Base-by-base conservation (phyloP, 2,797 vertebrate genomes). In the Novumbra hubbsi region DNA sequence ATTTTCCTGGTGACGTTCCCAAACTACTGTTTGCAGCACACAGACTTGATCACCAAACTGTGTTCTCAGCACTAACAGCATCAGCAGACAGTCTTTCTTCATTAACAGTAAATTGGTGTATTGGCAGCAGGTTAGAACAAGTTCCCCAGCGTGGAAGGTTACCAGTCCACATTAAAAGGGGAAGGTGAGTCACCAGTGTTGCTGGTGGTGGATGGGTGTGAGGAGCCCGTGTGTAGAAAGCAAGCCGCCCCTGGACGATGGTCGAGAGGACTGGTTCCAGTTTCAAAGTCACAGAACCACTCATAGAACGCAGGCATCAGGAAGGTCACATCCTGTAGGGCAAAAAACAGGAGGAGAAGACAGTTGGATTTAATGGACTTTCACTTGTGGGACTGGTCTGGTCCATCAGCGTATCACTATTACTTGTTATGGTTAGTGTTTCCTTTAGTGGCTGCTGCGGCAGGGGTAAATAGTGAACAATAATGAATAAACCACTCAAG, bases 231-330 rank as follows among this genome's bases (percentile, higher is more conserved):
- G 71, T 28, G 71, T 76, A 81, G 82, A 70, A 67, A 14, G 11
- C 79, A 11, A 45, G 41, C 74, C 65, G 80, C 77, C 0, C 81
- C 74, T 57, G 84, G 85, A 79, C 82, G 86, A 71, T 80, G 77
- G n/a, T 68, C 78, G 2, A 81, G 83, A 7, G 80, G 82, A 65
- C 81, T 76, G 67, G 84, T 81, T 16, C 84, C 84, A 73, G 84
- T 85, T 28, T 84, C 83, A 0, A 74, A 67, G 19, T 85, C 82
- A 70, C 84, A 88, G 94, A 95, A 95, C 88, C 92, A 92, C 55
- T 91, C 92, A 81, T 94, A 97, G 91, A 99, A 99, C 66, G 92
- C 92, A 27, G 97, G 96, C 76, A 99, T 96, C 87, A 99, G 89
- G 86, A 96, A 95, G 9, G 94, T 94, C 81, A 98, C 92, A 34